Conservation (phyloP, 2,113 vertebrate species). For the Steatornis caripensis region DNA sequence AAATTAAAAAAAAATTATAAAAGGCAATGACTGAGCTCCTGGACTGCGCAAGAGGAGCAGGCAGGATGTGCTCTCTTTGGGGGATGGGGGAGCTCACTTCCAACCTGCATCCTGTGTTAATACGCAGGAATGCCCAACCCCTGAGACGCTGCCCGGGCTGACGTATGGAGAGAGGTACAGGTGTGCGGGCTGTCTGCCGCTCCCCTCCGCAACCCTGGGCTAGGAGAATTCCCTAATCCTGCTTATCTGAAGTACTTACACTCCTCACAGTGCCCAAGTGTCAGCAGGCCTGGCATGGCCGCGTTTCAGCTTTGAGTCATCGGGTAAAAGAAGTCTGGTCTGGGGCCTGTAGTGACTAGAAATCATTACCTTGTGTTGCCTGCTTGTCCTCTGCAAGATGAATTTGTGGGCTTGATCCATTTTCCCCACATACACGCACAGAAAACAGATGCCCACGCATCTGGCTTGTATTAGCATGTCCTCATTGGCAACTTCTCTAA, state of each 20-base stretch:
- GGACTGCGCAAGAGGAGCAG: not conserved
- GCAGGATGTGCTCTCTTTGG: not conserved
- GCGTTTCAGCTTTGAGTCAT: constrained; percentile 18
- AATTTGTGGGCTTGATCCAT: not conserved
- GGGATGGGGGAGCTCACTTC: not conserved
- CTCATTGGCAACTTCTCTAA: not conserved
- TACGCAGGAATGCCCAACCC: not conserved
- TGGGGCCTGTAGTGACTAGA: constrained; percentile 34
- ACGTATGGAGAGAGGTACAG: not conserved
- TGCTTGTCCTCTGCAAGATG: not conserved
- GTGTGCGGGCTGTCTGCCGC: not conserved
- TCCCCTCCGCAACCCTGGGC: not conserved
- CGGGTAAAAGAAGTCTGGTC: not conserved
- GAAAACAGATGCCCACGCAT: not conserved
- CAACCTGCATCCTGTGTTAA: not conserved
- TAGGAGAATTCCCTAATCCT: not conserved
- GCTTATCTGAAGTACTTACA: constrained; percentile 3
- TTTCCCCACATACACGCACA: not conserved
- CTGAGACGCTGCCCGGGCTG: accelerated
- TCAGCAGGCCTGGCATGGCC: not conserved
- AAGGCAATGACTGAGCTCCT: not conserved
- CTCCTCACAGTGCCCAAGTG: not conserved
- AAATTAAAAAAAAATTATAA: too few relatives aligned
- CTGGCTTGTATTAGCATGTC: constrained; percentile 27
- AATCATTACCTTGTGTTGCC: not conserved